phyloP scores from a whole-genome alignment of 2,797 vertebrate genomes.

The Eulemur mongoz region DNA sequence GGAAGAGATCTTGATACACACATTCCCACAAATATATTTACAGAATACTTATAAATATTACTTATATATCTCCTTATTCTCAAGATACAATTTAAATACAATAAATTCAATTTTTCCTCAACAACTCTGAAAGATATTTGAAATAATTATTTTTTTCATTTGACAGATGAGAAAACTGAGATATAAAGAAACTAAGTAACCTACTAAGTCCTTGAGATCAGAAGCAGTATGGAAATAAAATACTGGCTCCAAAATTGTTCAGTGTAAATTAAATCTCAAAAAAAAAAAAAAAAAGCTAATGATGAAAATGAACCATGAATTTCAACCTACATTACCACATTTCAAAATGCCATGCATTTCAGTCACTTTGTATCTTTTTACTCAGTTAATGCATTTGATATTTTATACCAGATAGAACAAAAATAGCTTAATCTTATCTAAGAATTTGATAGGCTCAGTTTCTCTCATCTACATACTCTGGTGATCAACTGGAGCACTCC shows the following conservation, averaged over 20 bases:
- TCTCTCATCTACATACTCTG: constrained; percentile 10
- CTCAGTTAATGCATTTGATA: constrained; percentile 34
- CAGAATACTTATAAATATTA: constrained; percentile 27
- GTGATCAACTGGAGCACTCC: neutral
- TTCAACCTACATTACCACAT: neutral
- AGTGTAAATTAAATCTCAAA: constrained; percentile 5
- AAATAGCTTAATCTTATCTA: constrained; percentile 54
- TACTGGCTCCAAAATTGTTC: constrained; percentile 18
- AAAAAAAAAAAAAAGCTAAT: neutral
- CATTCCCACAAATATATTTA: neutral
- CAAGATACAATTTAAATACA: constrained; percentile 28
- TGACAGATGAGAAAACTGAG: constrained; percentile 47
- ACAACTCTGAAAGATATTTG: neutral
- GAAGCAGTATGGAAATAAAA: constrained; percentile 5
- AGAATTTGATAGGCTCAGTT: constrained; percentile 48
- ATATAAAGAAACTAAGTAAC: constrained; percentile 25
- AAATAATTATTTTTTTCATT: constrained; percentile 13
- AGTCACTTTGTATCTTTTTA: constrained; percentile 34
- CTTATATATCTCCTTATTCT: constrained; percentile 12
- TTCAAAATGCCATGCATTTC: constrained; percentile 31
- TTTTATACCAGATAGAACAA: constrained; percentile 26
- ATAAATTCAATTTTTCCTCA: constrained; percentile 45
- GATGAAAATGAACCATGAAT: constrained; percentile 35
- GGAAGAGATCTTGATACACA: constrained; percentile 33
- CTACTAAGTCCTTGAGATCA: constrained; percentile 21